Conservation (phyloP, 2,113 vertebrate genomes). For the Hippocampus abdominalis region DNA sequence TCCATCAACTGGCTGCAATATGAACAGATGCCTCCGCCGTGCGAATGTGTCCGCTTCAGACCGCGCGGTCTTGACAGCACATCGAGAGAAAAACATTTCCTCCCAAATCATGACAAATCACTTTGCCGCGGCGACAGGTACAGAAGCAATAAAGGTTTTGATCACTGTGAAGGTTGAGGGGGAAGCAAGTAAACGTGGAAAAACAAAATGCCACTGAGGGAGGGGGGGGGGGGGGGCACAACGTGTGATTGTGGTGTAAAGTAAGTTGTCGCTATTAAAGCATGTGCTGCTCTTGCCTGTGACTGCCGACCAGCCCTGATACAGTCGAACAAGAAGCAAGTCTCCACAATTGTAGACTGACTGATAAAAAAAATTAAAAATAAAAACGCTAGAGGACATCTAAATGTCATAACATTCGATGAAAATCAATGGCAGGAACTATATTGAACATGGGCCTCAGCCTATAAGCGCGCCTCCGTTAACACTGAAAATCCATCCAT, state of each 20-base stretch:
- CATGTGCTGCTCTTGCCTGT: neutral
- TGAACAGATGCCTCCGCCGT: conserved; percentile 31
- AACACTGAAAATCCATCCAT: too few relatives aligned
- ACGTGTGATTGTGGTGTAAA: conserved; percentile 4
- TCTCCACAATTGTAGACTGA: too few relatives aligned
- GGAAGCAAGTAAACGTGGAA: conserved; percentile 40
- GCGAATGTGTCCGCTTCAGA: conserved; percentile 25
- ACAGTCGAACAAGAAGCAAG: neutral
- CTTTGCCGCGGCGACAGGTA: conserved; percentile 52
- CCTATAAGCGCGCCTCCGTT: too few relatives aligned
- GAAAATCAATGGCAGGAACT: neutral
- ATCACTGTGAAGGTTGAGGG: conserved; percentile 59
- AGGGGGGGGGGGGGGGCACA: conserved; percentile 3
- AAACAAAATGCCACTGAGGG: conserved; percentile 41
- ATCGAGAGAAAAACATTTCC: conserved; percentile 53
- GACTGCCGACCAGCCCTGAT: neutral
- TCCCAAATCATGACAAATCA: conserved; percentile 68
- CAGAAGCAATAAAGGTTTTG: conserved; percentile 53
- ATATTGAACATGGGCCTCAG: too few relatives aligned
- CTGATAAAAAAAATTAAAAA: neutral
- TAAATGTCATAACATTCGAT: neutral
- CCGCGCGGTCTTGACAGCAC: conserved; percentile 53
- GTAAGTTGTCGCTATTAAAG: neutral
- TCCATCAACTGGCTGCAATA: conserved; percentile 43
- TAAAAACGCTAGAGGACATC: neutral